Conservation (phyloP, 2,113 vertebrate species). For the Myiagra hebetior region DNA sequence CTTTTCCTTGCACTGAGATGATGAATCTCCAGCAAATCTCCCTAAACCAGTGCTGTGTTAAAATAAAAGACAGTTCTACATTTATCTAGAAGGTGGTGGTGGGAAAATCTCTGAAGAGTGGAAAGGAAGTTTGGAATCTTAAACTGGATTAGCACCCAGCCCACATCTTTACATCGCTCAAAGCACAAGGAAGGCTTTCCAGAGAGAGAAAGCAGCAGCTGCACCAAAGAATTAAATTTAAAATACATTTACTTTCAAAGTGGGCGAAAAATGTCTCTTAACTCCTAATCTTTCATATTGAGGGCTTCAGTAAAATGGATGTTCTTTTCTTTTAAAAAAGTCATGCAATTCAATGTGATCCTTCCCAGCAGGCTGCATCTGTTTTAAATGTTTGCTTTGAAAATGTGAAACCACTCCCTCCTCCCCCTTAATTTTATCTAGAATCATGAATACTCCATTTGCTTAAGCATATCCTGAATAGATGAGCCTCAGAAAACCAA, state of each 20-base stretch:
- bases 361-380: conserved; percentile 31
- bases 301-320: conserved; percentile 9
- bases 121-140: neutral
- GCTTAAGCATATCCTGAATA: neutral
- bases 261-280: neutral
- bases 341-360: conserved; percentile 12
- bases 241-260: conserved; percentile 49
- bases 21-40: neutral
- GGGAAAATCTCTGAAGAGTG: neutral
- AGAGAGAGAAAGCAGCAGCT: conserved; percentile 30
- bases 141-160: conserved; percentile 7
- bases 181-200: neutral
- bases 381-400: conserved; percentile 15
- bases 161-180: neutral
- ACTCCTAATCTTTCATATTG: conserved; percentile 6
- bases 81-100: neutral
- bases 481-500: neutral
- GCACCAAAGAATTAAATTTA: conserved; percentile 24
- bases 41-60: neutral
- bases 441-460: conserved; percentile 31
- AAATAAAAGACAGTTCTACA: neutral
- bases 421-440: conserved; percentile 24
- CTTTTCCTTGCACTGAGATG: neutral
- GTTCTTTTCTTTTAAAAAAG: conserved; percentile 1
- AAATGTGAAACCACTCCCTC: neutral